These are phyloP conservation scores for Trachymyrmex septentrionalis DNA, from an alignment of 1,140 invertebrate species.

Conservation along the genomic window DNA sequence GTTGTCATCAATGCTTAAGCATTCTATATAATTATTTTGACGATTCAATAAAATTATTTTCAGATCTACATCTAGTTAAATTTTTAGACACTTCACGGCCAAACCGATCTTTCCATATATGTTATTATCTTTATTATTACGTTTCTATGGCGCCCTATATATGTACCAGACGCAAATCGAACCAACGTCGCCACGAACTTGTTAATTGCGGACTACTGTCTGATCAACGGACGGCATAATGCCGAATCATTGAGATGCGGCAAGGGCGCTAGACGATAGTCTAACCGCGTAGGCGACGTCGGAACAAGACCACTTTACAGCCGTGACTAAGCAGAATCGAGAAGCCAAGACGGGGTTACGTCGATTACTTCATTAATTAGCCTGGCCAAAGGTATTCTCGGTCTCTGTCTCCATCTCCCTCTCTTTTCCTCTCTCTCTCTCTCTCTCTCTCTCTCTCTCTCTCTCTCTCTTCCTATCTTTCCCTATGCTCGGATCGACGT, in stretches of 20 bases:
- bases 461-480: background rate
- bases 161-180: background rate
- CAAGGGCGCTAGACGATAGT: constrained; percentile 19
- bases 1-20: too few relatives aligned
- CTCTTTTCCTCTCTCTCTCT: constrained; percentile 5
- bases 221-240: constrained; percentile 53
- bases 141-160: background rate
- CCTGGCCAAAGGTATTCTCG: background rate
- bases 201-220: constrained; percentile 55
- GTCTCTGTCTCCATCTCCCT: background rate
- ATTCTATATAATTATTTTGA: too few relatives aligned
- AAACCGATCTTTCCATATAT: too few relatives aligned
- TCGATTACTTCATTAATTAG: constrained; percentile 64
- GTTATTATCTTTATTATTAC: background rate
- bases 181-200: constrained; percentile 22
- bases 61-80: too few relatives aligned
- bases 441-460: background rate
- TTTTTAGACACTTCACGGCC: too few relatives aligned
- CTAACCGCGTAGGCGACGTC: constrained; percentile 40
- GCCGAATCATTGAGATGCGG: constrained; percentile 45
- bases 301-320: constrained; percentile 56
- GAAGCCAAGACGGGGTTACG: constrained; percentile 17
- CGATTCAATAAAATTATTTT: too few relatives aligned
- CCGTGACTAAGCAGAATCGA: constrained; percentile 46
- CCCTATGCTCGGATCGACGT: constrained; percentile 4